Base-by-base conservation (phyloP, 2,113 vertebrate genomes). In the Hiodon tergisus region DNA sequence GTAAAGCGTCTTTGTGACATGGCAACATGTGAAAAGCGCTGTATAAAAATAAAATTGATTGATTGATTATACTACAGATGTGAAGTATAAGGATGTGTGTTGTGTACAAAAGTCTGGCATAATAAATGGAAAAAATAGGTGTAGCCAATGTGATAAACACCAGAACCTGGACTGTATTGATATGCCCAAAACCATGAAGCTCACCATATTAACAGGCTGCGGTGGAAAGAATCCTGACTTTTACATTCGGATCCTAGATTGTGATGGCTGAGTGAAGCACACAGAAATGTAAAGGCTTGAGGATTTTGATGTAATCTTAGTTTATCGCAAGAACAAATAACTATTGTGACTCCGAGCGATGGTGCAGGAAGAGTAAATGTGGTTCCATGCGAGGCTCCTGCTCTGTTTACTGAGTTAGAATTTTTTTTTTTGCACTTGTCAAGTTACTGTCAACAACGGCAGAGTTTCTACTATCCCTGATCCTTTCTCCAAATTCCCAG, bases 381-480 rank as follows among this genome's bases (percentile, higher is more conserved):
- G 85, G 86, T 87, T 88, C 78, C 86, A 84, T 77, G 86, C 80
- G 84, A 77, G 84, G 81, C 84, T 87, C 78, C 78, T 78, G 80
- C 82, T 83, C 80, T 91, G 89, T 90, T 91, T 91, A 89, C 81
- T 31, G 31, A 76, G 73, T 81, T 80, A 84, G 84, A 85, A 88
- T 80, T 71, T 77, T 88, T 31, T 31, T 31, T 86, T 89, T 91
- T 91, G 87, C 81, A 83, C 86, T 89, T 90, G 88, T 90, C 90
- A 91, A 87, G 86, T 85, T 88, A 90, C 87, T 90, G 90, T 90
- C 90, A 91, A 88, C 88, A 90, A 88, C 87, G 83, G 84, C 83
- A 86, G 87, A 83, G 89, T 87, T 84, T 83, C 86, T 86, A 78
- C 80, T 73, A 85, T 83, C 87, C 88, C 87, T 87, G 84, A 88